Percentiles rank a stretch among this genome's conserved stretches.
phyloP scores from a whole-genome alignment of 2,113 vertebrate species.

The Enhydra lutris region DNA sequence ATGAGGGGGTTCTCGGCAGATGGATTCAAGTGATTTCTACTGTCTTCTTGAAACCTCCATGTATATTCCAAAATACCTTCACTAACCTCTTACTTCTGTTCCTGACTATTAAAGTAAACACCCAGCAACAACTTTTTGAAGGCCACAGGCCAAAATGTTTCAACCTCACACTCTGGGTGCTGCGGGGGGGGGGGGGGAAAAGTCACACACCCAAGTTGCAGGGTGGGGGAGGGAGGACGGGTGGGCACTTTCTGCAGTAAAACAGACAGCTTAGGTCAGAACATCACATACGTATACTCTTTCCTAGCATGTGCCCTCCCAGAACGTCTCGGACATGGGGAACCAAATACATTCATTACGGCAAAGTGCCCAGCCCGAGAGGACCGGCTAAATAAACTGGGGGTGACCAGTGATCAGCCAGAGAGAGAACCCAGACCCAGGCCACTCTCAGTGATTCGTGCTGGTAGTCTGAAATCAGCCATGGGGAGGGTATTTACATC shows the following conservation, averaged over 20 bases:
- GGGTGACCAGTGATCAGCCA: background rate
- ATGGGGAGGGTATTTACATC: background rate
- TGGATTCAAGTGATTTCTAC: background rate
- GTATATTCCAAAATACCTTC: background rate
- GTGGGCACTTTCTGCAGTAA: background rate
- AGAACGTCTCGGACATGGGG: background rate
- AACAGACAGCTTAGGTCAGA: background rate
- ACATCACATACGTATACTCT: background rate
- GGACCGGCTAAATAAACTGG: background rate
- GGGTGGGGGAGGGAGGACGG: background rate
- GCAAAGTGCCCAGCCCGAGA: no score
- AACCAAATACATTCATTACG: background rate
- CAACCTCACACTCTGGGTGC: background rate
- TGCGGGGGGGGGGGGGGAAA: background rate
- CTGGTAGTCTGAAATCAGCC: background rate
- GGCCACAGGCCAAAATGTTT: background rate
- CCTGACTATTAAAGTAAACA: background rate
- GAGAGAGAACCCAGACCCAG: background rate
- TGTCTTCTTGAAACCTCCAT: background rate
- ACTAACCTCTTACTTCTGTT: background rate
- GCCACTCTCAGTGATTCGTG: background rate
- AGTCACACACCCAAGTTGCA: rapidly evolving
- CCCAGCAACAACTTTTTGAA: background rate
- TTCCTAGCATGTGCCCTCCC: rapidly evolving
- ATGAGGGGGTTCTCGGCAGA: background rate